A percentile compares a stretch with the other conserved stretches of the same genome.
phyloP scores from a whole-genome alignment of 2,113 vertebrate species.

The Origma solitaria region DNA sequence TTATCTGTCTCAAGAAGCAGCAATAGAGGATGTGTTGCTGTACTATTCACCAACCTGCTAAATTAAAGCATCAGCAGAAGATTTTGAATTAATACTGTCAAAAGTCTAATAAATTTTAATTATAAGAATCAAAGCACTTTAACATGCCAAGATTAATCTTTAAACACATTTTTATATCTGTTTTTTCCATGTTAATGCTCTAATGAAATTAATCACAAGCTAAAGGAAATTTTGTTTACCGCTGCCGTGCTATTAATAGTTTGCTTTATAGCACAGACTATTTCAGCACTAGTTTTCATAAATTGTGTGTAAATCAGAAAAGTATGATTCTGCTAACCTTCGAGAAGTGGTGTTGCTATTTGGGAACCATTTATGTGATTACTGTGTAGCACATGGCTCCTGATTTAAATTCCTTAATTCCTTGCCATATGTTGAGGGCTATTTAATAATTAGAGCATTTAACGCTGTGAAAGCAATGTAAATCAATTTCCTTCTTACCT shows the following conservation, averaged over 20 bases:
- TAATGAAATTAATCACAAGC: background rate
- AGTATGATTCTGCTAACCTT: background rate
- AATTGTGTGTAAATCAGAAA: background rate
- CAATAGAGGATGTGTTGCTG: background rate
- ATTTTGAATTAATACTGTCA: slow-evolving; percentile 32
- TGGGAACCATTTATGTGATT: background rate
- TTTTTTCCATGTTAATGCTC: background rate
- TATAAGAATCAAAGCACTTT: background rate
- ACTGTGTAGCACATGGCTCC: background rate
- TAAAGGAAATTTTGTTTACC: slow-evolving; percentile 12
- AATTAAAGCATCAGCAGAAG: background rate
- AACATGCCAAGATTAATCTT: background rate
- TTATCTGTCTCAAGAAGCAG: background rate
- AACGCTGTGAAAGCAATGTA: background rate
- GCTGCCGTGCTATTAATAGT: background rate
- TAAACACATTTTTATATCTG: background rate
- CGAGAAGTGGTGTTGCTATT: background rate
- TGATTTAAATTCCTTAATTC: slow-evolving; percentile 5
- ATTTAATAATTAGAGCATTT: slow-evolving; percentile 26
- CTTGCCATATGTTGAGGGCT: background rate
- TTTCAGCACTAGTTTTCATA: background rate
- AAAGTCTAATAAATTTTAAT: slow-evolving; percentile 30
- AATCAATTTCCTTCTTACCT: slow-evolving; percentile 6
- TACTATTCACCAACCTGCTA: background rate
- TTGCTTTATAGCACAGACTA: background rate